Evolutionary conservation across 2,113 vertebrate genomes (phyloP), one percentile per base, ranked within the genome.

Genomic region (Xiphias gladius): DNA sequence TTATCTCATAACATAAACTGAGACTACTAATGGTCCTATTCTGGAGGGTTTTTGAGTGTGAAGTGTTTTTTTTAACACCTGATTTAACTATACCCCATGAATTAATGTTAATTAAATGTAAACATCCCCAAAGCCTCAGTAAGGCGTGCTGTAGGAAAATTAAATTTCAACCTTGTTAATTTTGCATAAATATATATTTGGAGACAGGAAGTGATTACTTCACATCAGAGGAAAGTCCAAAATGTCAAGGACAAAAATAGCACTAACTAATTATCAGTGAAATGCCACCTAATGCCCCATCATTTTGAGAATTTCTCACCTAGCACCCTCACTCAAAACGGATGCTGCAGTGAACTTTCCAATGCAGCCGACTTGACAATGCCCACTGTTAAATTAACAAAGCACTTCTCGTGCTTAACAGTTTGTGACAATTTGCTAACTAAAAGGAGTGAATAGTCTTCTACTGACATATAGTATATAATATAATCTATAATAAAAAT

Each of bases 361-460:
- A 52, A 28, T 54, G 7, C 5, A 75, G 26, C 20, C 41, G 32
- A 19, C 13, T 58, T 46, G 28, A 50, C 59, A 50, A 43, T 52
- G 35, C 19, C 39, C 24, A 28, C 2, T 35, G 1, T 67, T 79
- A 52, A 55, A 68, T 71, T 22, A 59, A 50, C 13, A 1, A 77
- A 70, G 2, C 14, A 32, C 16, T n/a, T 16, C 26, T 69, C 11
- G 46, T 50, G n/a, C 72, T 43, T 28, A 35, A 19, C 32, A n/a
- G 52, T n/a, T 67, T 63, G 30, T 37, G 12, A 76, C 63, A 55
- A 64, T 64, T 66, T 57, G 16, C n/a, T 70, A 24, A 69, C 46
- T 66, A 58, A 68, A 50, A 32, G 4, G 1, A 39, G n/a, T 19
- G 16, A 64, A 68, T 76, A n/a, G n/a, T n/a, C n/a, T n/a, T n/a